These are phyloP conservation scores for Suncus etruscus DNA, from an alignment of 2,113 vertebrate species.

Conservation along the genomic window DNA sequence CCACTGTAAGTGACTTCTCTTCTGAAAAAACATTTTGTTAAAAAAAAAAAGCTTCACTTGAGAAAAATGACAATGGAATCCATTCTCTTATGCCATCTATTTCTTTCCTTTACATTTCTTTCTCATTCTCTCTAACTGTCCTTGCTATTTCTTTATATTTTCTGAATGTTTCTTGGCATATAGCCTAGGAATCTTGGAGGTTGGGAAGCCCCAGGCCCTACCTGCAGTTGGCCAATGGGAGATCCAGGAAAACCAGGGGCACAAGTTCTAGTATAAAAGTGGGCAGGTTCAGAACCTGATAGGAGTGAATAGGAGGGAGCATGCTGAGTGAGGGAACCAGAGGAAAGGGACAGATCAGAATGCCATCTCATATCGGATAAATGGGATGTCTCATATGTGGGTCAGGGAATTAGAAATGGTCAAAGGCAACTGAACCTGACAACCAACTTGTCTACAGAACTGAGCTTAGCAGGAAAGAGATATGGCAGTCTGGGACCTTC, in stretches of 20 bases:
- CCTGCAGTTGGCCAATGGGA: not conserved
- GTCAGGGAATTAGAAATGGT: no score
- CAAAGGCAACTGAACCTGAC: no score
- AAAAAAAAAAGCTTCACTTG: not conserved
- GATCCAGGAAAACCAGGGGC: not conserved
- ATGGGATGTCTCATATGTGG: no score
- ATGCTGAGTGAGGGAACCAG: no score
- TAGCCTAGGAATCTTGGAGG: not conserved
- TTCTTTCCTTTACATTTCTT: not conserved
- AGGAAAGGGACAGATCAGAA: no score
- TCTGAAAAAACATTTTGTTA: slow-evolving; percentile 34
- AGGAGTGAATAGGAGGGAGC: no score
- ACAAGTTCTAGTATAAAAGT: not conserved
- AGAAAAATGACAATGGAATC: slow-evolving; percentile 21
- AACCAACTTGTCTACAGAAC: no score
- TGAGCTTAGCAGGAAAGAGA: no score
- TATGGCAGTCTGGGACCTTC: no score
- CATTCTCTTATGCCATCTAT: not conserved
- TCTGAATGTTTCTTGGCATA: not conserved
- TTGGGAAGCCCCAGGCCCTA: not conserved
- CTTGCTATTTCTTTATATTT: not conserved
- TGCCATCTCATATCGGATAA: no score
- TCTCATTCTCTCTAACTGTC: not conserved
- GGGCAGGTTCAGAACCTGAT: no score
- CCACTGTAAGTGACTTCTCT: not conserved